Conservation (phyloP, 2,888 invertebrate species). For the Dryobotodes eremita region DNA sequence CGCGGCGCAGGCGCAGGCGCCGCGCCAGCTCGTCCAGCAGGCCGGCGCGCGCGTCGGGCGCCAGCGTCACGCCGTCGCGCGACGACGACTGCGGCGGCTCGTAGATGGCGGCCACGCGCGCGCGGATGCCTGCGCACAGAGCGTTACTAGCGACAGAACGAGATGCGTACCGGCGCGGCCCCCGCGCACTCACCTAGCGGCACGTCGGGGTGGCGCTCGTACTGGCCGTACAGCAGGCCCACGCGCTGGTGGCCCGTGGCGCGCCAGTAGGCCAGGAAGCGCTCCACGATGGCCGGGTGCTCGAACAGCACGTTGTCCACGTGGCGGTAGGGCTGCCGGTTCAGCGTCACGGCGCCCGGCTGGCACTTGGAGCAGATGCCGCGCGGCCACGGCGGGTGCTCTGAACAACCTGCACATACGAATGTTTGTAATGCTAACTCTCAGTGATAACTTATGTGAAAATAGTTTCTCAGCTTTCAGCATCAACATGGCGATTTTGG, state of each 20-base stretch:
- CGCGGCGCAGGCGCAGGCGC: conserved; percentile 94
- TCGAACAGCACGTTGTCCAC: conserved; percentile 99
- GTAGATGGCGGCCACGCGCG: conserved; percentile 98
- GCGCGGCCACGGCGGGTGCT: conserved; percentile 99
- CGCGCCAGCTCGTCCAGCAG: conserved; percentile 94
- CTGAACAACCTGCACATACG: conserved; percentile 93
- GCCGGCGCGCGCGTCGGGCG: conserved; percentile 93
- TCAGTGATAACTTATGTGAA: too few species aligned
- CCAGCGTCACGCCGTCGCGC: conserved; percentile 92
- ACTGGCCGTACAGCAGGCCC: conserved; percentile 97
- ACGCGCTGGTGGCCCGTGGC: conserved; percentile 97
- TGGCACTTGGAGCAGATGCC: conserved; percentile 99
- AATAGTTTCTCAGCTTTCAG: neutral
- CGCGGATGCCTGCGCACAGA: conserved; percentile 90
- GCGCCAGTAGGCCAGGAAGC: conserved; percentile 99
- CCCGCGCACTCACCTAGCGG: conserved; percentile 91
- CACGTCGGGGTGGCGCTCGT: conserved; percentile 95
- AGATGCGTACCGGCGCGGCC: conserved; percentile 88
- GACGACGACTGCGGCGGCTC: conserved; percentile 98
- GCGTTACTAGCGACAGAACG: too few species aligned
- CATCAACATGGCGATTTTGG: neutral
- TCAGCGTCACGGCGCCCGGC: conserved; percentile 98
- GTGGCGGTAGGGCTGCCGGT: conserved; percentile 98
- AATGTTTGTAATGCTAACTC: neutral
- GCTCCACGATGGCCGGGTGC: conserved; percentile 97